A percentile compares a stretch with the other conserved stretches of the same genome.
These are phyloP conservation scores for Spinus olivaceus DNA, from an alignment of 2,797 vertebrate species.

Conservation along the genomic window DNA sequence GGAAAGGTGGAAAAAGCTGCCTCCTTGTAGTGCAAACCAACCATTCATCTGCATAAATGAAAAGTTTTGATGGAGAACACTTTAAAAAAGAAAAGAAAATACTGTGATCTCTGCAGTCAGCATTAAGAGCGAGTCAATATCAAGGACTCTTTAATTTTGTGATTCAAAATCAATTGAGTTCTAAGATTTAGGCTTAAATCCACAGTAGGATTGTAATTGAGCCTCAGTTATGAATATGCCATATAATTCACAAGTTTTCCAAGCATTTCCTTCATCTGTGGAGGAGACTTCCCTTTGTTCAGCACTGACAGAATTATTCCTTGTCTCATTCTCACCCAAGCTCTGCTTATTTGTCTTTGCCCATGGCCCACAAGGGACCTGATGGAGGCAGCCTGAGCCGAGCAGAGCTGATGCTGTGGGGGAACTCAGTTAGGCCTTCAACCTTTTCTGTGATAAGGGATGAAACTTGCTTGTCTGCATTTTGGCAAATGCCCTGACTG, in stretches of 20 bases:
- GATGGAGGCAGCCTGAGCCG: not conserved
- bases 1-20: not conserved
- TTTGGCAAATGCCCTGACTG: not conserved
- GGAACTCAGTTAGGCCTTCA: not conserved
- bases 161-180: not conserved
- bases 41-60: not conserved
- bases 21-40: not conserved
- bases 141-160: not conserved
- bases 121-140: not conserved
- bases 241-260: not conserved
- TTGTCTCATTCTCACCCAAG: accelerated
- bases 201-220: not conserved
- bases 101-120: not conserved
- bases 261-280: not conserved
- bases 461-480: not conserved
- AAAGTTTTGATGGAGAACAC: not conserved
- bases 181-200: not conserved
- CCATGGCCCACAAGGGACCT: not conserved
- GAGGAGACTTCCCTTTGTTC: not conserved
- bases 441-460: not conserved
- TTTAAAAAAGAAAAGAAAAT: not conserved
- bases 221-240: not conserved
- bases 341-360: not conserved
- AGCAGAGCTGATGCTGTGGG: not conserved
- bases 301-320: not conserved